These are phyloP conservation scores for Holacanthella duospinosa DNA, from an alignment of 2,888 invertebrate genomes.

Conservation along the genomic window DNA sequence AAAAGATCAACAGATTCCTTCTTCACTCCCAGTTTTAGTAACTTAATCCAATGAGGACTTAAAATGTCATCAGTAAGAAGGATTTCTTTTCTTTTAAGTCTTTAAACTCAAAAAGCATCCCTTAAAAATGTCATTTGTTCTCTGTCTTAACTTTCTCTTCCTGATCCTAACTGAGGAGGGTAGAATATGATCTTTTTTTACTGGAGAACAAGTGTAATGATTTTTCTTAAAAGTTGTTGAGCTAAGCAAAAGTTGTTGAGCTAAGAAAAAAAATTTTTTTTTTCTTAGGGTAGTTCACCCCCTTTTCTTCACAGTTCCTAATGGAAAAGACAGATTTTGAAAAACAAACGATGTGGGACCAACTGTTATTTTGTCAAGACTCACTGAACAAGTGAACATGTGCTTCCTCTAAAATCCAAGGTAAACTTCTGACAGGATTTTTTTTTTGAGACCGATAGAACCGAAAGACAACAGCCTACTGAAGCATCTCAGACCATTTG, in stretches of 20 bases:
- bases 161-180: background rate
- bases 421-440: background rate
- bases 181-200: background rate
- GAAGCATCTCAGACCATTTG: too few species aligned
- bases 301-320: background rate
- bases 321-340: background rate
- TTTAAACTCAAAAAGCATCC: background rate
- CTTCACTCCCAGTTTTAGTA: too few species aligned
- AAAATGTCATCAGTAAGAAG: background rate
- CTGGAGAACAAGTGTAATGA: constrained; percentile 1
- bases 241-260: too few species aligned
- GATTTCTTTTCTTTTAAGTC: background rate
- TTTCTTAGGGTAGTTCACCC: too few species aligned
- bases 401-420: background rate
- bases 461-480: background rate
- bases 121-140: background rate
- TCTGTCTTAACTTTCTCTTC: background rate
- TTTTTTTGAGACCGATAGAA: background rate
- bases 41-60: background rate
- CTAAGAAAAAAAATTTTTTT: too few species aligned
- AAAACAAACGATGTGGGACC: background rate
- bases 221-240: too few species aligned
- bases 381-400: background rate
- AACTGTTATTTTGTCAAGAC: background rate
- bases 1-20: background rate